Conservation (phyloP, 2,113 vertebrate species). For the Quiscalus mexicanus region DNA sequence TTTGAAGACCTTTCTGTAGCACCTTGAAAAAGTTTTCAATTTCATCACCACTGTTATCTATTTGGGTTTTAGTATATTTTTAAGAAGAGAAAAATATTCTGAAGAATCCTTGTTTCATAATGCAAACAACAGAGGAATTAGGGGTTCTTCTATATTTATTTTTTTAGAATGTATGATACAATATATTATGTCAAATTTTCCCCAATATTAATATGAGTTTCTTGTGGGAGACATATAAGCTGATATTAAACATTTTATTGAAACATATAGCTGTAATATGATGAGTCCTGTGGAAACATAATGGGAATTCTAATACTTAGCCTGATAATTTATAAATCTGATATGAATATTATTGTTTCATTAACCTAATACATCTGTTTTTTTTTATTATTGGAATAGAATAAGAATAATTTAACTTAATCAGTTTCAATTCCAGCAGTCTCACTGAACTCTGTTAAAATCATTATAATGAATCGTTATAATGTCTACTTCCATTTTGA, state of each 20-base stretch:
- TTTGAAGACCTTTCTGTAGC: background rate
- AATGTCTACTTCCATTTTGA: constrained; percentile 1
- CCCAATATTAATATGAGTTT: background rate
- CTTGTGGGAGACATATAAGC: background rate
- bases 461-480: background rate
- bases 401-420: background rate
- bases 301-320: background rate
- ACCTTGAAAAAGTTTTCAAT: background rate
- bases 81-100: background rate
- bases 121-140: background rate
- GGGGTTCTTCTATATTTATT: rapidly evolving
- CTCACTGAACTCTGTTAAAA: background rate
- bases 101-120: background rate
- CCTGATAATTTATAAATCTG: background rate
- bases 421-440: background rate
- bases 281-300: background rate
- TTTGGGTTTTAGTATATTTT: background rate
- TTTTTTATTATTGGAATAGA: background rate
- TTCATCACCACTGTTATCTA: background rate
- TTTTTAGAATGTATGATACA: background rate
- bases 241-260: background rate
- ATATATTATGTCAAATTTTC: background rate
- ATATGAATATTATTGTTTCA: background rate
- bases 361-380: background rate
- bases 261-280: background rate